Percentiles rank a stretch among this genome's conserved stretches.
Conservation (phyloP, 2,888 invertebrate genomes). For the Dysmachus trigonus region DNA sequence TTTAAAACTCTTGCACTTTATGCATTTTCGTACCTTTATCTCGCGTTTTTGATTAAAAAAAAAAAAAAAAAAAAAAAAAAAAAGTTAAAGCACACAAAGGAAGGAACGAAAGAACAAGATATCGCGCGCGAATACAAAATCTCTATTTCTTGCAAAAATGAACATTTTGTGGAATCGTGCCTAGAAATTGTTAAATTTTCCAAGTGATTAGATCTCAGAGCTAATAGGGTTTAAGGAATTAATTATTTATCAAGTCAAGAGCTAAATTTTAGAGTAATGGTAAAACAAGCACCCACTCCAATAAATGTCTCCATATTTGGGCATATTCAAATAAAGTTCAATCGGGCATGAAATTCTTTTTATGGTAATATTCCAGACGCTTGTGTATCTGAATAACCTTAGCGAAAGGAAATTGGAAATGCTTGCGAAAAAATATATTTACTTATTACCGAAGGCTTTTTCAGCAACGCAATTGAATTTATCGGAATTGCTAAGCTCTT, state of each 20-base stretch:
- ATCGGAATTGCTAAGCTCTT: too few relatives aligned
- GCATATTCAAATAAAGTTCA: neutral
- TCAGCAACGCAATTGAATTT: too few relatives aligned
- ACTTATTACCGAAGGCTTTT: too few relatives aligned
- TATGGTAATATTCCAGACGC: neutral
- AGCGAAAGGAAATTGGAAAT: neutral
- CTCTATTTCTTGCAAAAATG: neutral
- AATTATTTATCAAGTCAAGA: neutral
- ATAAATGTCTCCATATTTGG: neutral
- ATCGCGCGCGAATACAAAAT: neutral
- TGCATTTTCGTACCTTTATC: neutral
- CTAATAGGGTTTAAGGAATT: neutral
- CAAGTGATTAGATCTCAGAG: neutral
- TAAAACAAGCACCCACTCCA: neutral
- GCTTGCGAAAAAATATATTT: neutral
- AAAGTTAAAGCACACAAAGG: too few relatives aligned
- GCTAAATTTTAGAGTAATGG: neutral
- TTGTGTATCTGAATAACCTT: neutral
- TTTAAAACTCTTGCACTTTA: neutral
- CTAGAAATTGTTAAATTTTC: neutral
- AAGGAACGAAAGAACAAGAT: too few relatives aligned
- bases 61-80: neutral
- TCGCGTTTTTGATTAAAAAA: neutral
- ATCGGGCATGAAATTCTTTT: neutral
- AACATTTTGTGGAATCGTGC: neutral